A percentile compares a stretch with the other conserved stretches of the same genome.
Evolutionary conservation across 2,888 invertebrate species (phyloP).

Genomic region (Oscheius sp.): DNA sequence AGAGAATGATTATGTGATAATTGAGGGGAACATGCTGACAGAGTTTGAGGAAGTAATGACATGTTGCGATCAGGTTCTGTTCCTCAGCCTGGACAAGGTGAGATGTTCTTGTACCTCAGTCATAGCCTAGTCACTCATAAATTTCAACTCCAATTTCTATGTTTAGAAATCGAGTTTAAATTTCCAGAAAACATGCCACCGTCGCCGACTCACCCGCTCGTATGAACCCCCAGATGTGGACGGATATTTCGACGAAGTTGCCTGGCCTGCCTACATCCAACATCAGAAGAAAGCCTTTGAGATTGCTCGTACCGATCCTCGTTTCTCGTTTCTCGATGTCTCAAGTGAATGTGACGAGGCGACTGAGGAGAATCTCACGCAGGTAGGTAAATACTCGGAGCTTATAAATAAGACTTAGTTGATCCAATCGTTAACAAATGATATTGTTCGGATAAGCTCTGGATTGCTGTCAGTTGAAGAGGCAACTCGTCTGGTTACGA

Average conservation of each 20-base stretch:
- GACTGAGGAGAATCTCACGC: slow-evolving; percentile 34
- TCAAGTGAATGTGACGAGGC: slow-evolving; percentile 40
- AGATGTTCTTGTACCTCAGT: not conserved
- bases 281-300: slow-evolving; percentile 70
- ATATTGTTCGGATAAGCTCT: slow-evolving; percentile 56
- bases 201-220: slow-evolving; percentile 55
- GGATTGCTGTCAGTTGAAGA: slow-evolving; percentile 45
- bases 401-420: slow-evolving; percentile 9
- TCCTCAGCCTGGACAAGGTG: slow-evolving; percentile 64
- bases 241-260: slow-evolving; percentile 82
- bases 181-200: slow-evolving; percentile 60
- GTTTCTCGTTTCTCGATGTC: slow-evolving; percentile 56
- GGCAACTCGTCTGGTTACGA: slow-evolving; percentile 40
- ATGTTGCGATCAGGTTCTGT: slow-evolving; percentile 58
- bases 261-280: slow-evolving; percentile 84
- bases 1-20: slow-evolving; percentile 56
- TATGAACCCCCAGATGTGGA: slow-evolving; percentile 89
- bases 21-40: slow-evolving; percentile 71
- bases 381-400: slow-evolving; percentile 2
- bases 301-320: slow-evolving; percentile 42
- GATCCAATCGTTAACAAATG: slow-evolving; percentile 49
- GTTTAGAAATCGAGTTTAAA: too few species aligned
- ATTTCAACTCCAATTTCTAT: too few species aligned
- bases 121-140: too few species aligned
- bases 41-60: slow-evolving; percentile 60